Evolutionary conservation across 2,113 vertebrate species (phyloP).

Genomic region (Platysteira castanea): DNA sequence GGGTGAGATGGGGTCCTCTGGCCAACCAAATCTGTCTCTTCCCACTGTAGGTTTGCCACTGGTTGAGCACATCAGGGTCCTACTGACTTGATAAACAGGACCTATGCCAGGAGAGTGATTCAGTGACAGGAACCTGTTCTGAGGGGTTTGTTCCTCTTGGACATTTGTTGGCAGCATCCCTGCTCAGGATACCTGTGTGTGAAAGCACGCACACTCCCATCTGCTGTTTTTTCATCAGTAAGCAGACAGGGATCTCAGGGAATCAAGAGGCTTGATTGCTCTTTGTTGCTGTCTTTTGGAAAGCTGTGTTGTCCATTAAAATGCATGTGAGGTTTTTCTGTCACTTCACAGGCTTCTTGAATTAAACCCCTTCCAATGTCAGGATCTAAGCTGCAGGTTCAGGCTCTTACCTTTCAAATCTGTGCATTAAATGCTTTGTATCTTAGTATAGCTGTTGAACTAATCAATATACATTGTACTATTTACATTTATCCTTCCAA

Average conservation of each 20-base stretch:
- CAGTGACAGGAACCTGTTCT: not conserved
- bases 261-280: not conserved
- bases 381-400: not conserved
- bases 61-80: not conserved
- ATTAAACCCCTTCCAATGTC: not conserved
- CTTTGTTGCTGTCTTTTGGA: not conserved
- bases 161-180: not conserved
- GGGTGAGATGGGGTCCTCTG: not conserved
- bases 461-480: not conserved
- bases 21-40: not conserved
- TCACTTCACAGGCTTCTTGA: not conserved
- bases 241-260: not conserved
- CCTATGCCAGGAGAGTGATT: not conserved
- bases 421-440: not conserved
- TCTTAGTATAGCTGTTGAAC: not conserved
- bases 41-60: not conserved
- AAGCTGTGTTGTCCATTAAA: not conserved
- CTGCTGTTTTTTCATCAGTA: not conserved
- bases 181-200: not conserved
- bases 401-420: not conserved
- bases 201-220: fast-evolving
- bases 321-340: not conserved
- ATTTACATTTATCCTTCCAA: not conserved
- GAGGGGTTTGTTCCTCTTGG: not conserved
- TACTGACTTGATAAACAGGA: not conserved